These are phyloP conservation scores for Lathronympha strigana DNA, from an alignment of 2,888 invertebrate species.

Conservation along the genomic window DNA sequence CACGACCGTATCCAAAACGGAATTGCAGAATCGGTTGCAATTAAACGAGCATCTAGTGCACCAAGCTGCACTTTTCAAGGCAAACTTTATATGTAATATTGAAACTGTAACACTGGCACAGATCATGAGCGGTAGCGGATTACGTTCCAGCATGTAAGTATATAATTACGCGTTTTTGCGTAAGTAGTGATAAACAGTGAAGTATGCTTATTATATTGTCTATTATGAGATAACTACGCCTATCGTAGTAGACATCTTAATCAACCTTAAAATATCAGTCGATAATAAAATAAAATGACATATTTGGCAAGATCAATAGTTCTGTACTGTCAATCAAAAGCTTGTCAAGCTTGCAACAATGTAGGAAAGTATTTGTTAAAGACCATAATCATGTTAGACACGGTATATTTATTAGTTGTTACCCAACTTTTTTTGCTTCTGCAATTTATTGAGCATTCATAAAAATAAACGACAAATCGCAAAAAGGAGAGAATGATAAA, in stretches of 20 bases:
- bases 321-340: neutral
- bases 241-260: too few relatives aligned
- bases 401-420: neutral
- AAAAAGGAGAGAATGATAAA: neutral
- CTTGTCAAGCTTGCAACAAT: neutral
- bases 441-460: neutral
- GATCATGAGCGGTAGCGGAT: constrained; percentile 7
- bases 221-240: too few relatives aligned
- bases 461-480: neutral
- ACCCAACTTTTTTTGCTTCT: neutral
- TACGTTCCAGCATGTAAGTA: neutral
- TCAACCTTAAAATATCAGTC: too few relatives aligned
- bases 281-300: neutral
- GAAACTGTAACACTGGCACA: constrained; percentile 6
- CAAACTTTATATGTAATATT: constrained; percentile 41
- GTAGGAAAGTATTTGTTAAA: neutral
- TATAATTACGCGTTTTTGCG: neutral
- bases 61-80: constrained; percentile 41
- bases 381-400: neutral
- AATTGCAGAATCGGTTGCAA: constrained; percentile 41
- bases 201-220: too few relatives aligned
- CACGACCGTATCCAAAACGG: constrained; percentile 28
- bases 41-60: constrained; percentile 42
- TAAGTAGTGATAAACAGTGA: too few relatives aligned
- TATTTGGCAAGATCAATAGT: neutral